A percentile compares a stretch with the other conserved stretches of the same genome.
phyloP scores from a whole-genome alignment of 1,140 invertebrate genomes.

The Cyphomyrmex costatus region DNA sequence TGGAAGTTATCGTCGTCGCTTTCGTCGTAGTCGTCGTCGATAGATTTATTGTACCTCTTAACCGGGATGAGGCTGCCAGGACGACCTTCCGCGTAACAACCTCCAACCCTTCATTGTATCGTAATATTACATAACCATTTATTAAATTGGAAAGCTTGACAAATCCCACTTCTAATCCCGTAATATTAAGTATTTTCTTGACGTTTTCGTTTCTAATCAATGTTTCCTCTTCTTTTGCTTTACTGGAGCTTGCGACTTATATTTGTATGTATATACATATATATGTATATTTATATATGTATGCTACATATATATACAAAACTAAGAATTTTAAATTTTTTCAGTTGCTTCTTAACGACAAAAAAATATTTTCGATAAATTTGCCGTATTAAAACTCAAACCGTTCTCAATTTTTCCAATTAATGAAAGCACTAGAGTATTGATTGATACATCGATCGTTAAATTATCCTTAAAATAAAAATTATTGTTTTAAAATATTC shows the following conservation, averaged over 20 bases:
- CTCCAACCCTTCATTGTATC: constrained; percentile 85
- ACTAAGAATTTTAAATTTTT: not conserved
- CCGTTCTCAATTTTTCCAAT: not conserved
- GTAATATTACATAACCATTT: constrained; percentile 84
- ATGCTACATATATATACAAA: not conserved
- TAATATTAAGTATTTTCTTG: constrained; percentile 3
- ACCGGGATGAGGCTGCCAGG: constrained; percentile 83
- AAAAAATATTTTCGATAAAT: not conserved
- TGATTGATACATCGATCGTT: not conserved
- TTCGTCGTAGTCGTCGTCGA: constrained; percentile 39
- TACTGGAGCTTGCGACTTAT: not conserved
- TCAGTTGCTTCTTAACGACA: not conserved
- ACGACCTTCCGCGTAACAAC: constrained; percentile 81
- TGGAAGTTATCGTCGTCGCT: constrained; percentile 43
- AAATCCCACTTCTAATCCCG: constrained; percentile 78
- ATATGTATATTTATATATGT: no score
- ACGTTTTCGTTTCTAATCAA: constrained; percentile 1
- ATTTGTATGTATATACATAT: not conserved
- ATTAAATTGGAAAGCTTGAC: constrained; percentile 85
- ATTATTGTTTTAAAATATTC: constrained; percentile 17
- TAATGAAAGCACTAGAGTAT: not conserved
- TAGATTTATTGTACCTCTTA: constrained; percentile 73
- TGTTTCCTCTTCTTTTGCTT: not conserved
- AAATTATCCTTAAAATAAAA: constrained; percentile 16
- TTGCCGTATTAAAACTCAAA: not conserved